Conservation (phyloP, 2,113 vertebrate species). For the Hyla sarda region DNA sequence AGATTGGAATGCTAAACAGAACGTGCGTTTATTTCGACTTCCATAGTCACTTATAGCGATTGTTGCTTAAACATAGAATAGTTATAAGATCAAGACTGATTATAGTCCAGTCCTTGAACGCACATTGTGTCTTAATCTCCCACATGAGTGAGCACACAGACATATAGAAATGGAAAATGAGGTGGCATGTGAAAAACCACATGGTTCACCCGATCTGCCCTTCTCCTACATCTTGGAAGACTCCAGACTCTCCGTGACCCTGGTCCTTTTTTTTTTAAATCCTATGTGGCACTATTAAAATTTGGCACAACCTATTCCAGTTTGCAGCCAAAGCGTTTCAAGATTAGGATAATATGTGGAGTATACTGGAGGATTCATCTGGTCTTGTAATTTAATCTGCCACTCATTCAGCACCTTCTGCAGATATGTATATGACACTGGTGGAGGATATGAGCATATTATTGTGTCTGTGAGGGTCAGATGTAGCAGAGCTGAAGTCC, state of each 20-base stretch:
- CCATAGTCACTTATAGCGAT: background rate
- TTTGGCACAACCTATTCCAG: background rate
- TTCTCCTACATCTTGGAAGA: background rate
- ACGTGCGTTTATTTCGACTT: background rate
- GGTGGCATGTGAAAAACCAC: constrained; percentile 6
- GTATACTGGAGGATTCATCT: background rate
- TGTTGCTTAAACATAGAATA: background rate
- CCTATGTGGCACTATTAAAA: constrained; percentile 17
- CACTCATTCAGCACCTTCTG: constrained; percentile 19
- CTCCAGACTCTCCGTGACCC: background rate
- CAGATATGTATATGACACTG: background rate
- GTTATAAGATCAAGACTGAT: background rate
- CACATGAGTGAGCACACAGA: constrained; percentile 16
- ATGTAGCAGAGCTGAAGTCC: background rate
- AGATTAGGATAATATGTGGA: background rate
- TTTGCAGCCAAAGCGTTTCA: constrained; percentile 4
- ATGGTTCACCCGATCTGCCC: background rate
- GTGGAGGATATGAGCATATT: background rate
- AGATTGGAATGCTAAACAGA: background rate
- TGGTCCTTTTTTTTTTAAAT: background rate
- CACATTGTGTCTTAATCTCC: constrained; percentile 12
- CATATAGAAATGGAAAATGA: constrained; percentile 6
- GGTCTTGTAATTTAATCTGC: constrained; percentile 3
- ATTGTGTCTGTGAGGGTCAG: background rate
- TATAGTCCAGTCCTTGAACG: background rate